Base-by-base conservation (phyloP, 2,888 invertebrate species). In the Actias luna region DNA sequence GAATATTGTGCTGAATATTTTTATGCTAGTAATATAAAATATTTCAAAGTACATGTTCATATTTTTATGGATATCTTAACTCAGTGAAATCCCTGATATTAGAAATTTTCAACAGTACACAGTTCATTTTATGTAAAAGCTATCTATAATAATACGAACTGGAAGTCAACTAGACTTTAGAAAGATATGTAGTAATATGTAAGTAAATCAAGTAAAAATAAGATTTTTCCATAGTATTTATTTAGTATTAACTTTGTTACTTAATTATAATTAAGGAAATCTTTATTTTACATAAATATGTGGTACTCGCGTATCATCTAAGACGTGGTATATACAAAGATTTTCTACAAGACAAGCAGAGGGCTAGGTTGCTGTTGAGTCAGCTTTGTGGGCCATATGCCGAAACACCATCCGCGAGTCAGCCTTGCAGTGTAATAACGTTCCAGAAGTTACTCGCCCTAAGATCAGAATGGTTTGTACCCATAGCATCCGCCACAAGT, bases 311-410 rank as follows among this genome's bases (percentile, higher is more conserved):
- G 7, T n/a, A 27, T 2, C 3, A 46, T 18, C 1, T 25, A 7
- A 50, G 12, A 25, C 25, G 25, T 52, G 22, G 14, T 52, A 52
- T 27, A 5, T 55, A 55, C 29, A 55, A 16, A 55, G 29, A 55
- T 55, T 29, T 16, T n/a, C 55, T 81, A 78, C 72, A 74, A 80
- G 79, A 78, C 79, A 83, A 83, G 79, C 85, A 89, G 88, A 87
- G 89, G 88, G 88, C 86, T 88, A 86, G 85, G 85, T 83, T 83
- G 76, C 76, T 77, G 88, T 88, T 91, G 92, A 92, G 84, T 92
- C 91, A 92, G 87, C 88, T 82, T 77, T 78, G 81, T 91, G 91
- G 78, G 89, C 92, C 89, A 92, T 91, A 92, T 92, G 87, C 91
- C 90, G 80, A 69, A 78, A 85, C 84, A 87, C 87, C 91, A 92